Evolutionary conservation across 2,797 vertebrate species (phyloP).

Genomic region (Stomatorhinus walkeri): DNA sequence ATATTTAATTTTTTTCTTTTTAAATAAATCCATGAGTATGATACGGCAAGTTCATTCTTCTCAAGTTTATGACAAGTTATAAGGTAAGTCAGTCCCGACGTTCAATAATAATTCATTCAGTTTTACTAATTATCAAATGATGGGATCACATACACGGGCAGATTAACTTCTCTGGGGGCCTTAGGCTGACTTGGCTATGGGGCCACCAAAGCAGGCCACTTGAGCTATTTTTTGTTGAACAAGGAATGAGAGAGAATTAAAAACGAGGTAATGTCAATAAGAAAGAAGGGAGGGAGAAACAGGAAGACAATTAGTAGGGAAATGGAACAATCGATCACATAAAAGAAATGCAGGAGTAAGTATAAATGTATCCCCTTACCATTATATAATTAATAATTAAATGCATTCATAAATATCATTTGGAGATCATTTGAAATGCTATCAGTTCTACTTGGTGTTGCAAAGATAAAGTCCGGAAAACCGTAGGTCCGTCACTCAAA

Average conservation of each 20-base stretch:
- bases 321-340: background rate
- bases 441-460: background rate
- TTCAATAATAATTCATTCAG: background rate
- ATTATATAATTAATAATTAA: background rate
- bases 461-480: background rate
- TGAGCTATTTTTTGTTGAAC: background rate
- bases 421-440: background rate
- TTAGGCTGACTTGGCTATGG: background rate
- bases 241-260: background rate
- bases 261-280: background rate
- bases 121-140: constrained; percentile 3
- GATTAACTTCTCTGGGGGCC: background rate
- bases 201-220: background rate
- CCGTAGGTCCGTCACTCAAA: background rate
- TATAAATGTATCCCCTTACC: background rate
- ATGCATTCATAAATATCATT: background rate
- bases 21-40: background rate
- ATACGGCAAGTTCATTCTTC: background rate
- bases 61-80: background rate
- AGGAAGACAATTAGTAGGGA: background rate
- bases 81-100: background rate
- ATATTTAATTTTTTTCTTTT: background rate
- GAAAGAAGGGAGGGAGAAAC: background rate
- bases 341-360: background rate
- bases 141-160: background rate